Percentiles rank a stretch among this genome's conserved stretches.
These are phyloP conservation scores for Tethea ocularis DNA, from an alignment of 2,888 invertebrate species.

Conservation along the genomic window DNA sequence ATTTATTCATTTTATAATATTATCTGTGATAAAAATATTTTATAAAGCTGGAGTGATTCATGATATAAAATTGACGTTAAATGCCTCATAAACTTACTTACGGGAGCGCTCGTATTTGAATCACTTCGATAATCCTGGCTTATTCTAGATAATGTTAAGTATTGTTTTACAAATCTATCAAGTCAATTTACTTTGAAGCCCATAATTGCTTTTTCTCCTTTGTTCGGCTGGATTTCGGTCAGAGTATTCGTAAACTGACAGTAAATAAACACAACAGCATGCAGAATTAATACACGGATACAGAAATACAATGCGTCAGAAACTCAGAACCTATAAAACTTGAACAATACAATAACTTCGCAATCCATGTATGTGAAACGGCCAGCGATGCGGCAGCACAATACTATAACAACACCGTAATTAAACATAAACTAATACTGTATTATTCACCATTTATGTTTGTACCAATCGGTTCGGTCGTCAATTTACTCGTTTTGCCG, in stretches of 20 bases:
- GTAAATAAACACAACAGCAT: neutral
- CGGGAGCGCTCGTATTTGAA: neutral
- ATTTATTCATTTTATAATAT: neutral
- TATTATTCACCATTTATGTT: conserved; percentile 5
- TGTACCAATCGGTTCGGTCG: neutral
- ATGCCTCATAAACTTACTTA: too few relatives aligned
- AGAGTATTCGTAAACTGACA: neutral
- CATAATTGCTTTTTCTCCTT: neutral
- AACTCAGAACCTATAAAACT: neutral
- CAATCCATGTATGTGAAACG: neutral
- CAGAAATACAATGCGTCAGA: neutral
- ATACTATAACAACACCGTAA: neutral
- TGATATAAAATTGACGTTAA: neutral
- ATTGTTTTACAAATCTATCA: neutral
- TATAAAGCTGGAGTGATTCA: neutral
- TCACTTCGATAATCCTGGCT: neutral
- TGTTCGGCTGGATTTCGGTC: neutral
- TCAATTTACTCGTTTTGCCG: conserved; percentile 8
- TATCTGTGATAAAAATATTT: neutral
- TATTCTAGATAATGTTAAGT: neutral
- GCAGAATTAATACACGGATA: neutral
- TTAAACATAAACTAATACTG: conserved; percentile 4
- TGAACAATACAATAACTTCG: neutral
- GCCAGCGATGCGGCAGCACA: neutral
- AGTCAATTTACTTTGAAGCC: neutral